These are phyloP conservation scores for Conomelus anceps DNA, from an alignment of 2,888 invertebrate genomes.

Conservation along the genomic window DNA sequence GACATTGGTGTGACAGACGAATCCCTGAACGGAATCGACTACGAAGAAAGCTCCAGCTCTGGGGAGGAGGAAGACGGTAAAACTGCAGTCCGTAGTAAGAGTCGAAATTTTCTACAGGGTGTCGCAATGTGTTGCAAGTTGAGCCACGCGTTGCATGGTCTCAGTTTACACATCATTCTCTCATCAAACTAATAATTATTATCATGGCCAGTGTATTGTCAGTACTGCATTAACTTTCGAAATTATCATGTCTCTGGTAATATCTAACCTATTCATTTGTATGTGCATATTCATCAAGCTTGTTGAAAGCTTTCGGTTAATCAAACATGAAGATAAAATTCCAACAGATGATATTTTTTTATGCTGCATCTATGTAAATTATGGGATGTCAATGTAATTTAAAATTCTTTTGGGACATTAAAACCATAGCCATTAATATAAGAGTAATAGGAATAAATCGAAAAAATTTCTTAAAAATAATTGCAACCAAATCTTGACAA, in stretches of 20 bases:
- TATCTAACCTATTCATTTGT: not conserved
- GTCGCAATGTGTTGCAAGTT: not conserved
- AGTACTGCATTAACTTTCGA: not conserved
- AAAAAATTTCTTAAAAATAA: too few relatives aligned
- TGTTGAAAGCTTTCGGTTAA: too few relatives aligned
- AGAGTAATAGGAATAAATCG: too few relatives aligned
- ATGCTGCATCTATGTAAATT: too few relatives aligned
- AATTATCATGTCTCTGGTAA: too few relatives aligned
- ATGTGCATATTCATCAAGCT: not conserved
- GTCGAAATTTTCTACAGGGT: constrained; percentile 1
- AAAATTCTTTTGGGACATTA: too few relatives aligned
- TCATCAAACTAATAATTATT: not conserved
- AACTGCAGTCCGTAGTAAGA: not conserved
- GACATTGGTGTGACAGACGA: constrained; percentile 72
- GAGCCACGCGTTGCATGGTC: not conserved
- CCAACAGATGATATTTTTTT: too few relatives aligned
- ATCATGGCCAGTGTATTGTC: not conserved
- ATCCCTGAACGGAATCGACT: constrained; percentile 63
- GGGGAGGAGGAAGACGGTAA: constrained; percentile 55
- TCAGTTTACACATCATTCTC: too few relatives aligned
- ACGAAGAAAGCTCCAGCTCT: constrained; percentile 63
- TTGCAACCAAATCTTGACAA: too few relatives aligned
- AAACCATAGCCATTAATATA: too few relatives aligned
- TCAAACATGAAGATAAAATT: too few relatives aligned
- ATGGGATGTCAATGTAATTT: too few relatives aligned